Conservation (phyloP, 2,888 invertebrate species). For the Sesia apiformis region DNA sequence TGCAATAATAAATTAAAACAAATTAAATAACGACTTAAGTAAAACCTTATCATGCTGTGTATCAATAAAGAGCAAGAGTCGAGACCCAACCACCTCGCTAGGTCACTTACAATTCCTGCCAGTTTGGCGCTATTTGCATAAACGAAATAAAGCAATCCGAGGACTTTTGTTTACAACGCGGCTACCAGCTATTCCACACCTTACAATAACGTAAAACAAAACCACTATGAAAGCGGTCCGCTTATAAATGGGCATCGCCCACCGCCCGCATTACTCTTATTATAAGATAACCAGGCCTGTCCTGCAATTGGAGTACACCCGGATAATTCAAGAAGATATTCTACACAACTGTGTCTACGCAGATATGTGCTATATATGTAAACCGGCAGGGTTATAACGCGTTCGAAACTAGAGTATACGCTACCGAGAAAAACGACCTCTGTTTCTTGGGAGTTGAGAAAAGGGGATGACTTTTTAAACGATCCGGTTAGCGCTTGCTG, state of each 20-base stretch:
- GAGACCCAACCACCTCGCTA: background rate
- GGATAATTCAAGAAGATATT: constrained; percentile 2
- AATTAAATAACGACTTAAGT: too few species aligned
- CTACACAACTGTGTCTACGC: background rate
- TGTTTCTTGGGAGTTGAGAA: constrained; percentile 1
- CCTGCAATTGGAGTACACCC: constrained; percentile 13
- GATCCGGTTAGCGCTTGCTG: constrained; percentile 7
- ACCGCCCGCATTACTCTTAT: constrained; percentile 17
- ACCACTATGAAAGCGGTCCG: constrained; percentile 20
- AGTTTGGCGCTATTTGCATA: background rate
- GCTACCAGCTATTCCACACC: background rate
- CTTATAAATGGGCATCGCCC: constrained; percentile 20
- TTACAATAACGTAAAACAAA: constrained; percentile 9
- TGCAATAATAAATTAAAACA: too few species aligned
- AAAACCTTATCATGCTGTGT: too few species aligned
- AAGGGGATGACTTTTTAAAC: constrained; percentile 10
- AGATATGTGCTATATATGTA: background rate
- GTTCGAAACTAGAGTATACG: constrained; percentile 8
- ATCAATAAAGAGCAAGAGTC: too few species aligned
- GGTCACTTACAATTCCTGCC: background rate
- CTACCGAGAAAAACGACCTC: background rate
- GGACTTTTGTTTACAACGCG: background rate
- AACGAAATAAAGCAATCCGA: background rate
- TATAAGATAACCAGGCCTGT: constrained; percentile 18
- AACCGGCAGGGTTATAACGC: constrained; percentile 1